Evolutionary conservation across 2,888 invertebrate species (phyloP).

Genomic region (Bimastos eiseni): DNA sequence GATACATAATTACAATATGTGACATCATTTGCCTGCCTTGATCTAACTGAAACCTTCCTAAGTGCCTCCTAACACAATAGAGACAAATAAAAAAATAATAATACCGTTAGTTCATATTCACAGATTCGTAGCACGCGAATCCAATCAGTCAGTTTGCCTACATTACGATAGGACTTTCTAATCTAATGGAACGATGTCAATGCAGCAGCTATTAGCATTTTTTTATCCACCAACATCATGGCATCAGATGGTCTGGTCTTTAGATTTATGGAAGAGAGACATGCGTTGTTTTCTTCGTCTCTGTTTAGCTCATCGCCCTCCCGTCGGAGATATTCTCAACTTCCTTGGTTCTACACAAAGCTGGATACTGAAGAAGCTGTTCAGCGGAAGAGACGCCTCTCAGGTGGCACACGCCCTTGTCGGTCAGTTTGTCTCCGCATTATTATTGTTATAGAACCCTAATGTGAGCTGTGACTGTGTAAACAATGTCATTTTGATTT

Average conservation of each 20-base stretch:
- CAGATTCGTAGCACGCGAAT: too few relatives aligned
- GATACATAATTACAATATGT: too few relatives aligned
- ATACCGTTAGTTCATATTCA: too few relatives aligned
- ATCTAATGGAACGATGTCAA: too few relatives aligned
- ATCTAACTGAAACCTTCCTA: too few relatives aligned
- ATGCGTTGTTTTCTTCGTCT: not conserved
- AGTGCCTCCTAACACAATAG: too few relatives aligned
- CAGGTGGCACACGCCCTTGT: constrained; percentile 41
- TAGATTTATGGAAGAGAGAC: not conserved
- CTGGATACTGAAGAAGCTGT: constrained; percentile 40
- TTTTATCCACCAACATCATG: not conserved
- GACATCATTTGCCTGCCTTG: too few relatives aligned
- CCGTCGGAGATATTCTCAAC: constrained; percentile 40
- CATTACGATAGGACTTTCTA: too few relatives aligned
- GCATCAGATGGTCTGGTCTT: not conserved
- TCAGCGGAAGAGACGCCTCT: constrained; percentile 37
- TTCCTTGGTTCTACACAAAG: constrained; percentile 40
- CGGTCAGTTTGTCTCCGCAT: constrained; percentile 32
- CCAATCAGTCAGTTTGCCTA: too few relatives aligned
- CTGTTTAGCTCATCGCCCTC: constrained; percentile 39
- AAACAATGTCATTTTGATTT: not conserved
- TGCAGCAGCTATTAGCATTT: too few relatives aligned
- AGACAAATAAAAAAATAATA: too few relatives aligned
- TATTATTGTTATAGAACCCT: not conserved
- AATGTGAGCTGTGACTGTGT: not conserved